Conservation (phyloP, 2,113 vertebrate genomes). For the Chionomys nivalis region DNA sequence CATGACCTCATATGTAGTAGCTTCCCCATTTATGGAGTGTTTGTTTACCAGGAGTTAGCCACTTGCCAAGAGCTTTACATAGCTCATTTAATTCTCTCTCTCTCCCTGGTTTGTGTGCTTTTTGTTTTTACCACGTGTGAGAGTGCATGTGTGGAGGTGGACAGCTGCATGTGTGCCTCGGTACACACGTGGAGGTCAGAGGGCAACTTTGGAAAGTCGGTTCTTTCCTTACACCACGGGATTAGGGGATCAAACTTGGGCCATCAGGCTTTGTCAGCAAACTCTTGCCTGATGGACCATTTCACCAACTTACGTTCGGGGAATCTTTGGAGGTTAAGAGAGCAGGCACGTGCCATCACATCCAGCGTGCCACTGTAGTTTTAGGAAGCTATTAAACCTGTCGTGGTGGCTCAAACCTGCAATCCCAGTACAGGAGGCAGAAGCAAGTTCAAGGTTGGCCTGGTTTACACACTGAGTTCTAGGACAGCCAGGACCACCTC, state of each 20-base stretch:
- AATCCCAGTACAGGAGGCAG: not conserved
- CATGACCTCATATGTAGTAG: not conserved
- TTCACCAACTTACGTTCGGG: not conserved
- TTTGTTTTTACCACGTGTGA: not conserved
- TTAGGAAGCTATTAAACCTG: not conserved
- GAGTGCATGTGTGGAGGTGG: not conserved
- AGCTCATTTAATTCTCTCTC: constrained; percentile 21
- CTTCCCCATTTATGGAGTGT: not conserved
- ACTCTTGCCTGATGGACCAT: too few relatives aligned
- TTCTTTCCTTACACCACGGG: not conserved
- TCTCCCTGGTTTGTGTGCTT: not conserved
- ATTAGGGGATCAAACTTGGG: not conserved
- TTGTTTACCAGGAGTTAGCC: constrained; percentile 3
- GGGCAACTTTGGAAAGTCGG: not conserved
- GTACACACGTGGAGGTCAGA: not conserved
- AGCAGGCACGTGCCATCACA: not conserved
- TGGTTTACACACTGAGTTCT: not conserved
- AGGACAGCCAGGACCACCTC: not conserved
- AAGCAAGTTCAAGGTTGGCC: not conserved
- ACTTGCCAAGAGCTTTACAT: not conserved
- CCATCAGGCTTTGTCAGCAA: not conserved
- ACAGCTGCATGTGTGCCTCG: not conserved
- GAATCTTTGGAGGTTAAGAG: not conserved
- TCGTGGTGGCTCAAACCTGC: not conserved
- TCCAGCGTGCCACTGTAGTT: not conserved